phyloP scores from a whole-genome alignment of 2,797 vertebrate species.

The Glossophaga mutica region DNA sequence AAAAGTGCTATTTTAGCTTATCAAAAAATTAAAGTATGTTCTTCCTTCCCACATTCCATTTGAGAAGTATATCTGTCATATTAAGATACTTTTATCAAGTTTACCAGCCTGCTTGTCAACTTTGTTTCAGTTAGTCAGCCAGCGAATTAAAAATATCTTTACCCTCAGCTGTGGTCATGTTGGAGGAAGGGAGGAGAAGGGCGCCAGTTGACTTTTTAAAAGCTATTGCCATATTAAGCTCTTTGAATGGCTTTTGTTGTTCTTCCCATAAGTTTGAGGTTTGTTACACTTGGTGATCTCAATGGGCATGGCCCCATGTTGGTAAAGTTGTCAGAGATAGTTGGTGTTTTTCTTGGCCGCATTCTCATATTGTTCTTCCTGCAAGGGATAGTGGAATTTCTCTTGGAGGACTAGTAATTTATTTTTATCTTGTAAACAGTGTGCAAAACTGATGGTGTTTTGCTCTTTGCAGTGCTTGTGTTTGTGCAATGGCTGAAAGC shows the following conservation, averaged over 20 bases:
- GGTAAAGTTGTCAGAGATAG: background rate
- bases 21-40: conserved; percentile 8
- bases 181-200: background rate
- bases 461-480: background rate
- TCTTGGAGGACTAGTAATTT: background rate
- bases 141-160: conserved; percentile 30
- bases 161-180: background rate
- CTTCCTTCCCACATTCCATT: conserved; percentile 9
- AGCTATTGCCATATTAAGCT: background rate
- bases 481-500: background rate
- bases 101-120: conserved; percentile 4
- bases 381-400: background rate
- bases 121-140: background rate
- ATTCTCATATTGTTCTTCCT: background rate
- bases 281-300: background rate
- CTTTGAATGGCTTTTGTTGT: background rate
- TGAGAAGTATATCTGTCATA: background rate
- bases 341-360: background rate
- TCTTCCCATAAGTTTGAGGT: background rate
- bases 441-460: background rate
- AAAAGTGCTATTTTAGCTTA: conserved; percentile 38
- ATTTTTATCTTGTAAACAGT: background rate
- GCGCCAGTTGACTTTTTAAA: background rate
- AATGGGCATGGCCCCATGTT: background rate
- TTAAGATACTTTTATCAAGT: conserved; percentile 39